Evolutionary conservation across 2,888 invertebrate genomes (phyloP).

Genomic region (Cephus runcator): DNA sequence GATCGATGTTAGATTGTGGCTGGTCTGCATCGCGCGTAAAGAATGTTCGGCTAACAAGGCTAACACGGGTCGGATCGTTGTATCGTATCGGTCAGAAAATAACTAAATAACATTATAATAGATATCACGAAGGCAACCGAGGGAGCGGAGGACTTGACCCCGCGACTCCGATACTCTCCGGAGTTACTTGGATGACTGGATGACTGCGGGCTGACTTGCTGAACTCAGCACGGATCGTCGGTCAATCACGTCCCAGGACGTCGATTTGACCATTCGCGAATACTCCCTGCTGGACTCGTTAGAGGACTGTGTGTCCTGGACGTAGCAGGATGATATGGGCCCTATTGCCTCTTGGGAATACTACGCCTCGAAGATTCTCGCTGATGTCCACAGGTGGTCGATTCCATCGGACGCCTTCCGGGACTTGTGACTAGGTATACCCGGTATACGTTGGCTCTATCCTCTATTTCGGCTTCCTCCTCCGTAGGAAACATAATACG

Average conservation of each 20-base stretch:
- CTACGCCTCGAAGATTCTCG: neutral
- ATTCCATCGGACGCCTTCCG: slow-evolving; percentile 6
- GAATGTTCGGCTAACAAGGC: slow-evolving; percentile 49
- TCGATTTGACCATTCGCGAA: neutral
- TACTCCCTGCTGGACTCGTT: neutral
- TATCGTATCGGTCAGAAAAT: slow-evolving; percentile 36
- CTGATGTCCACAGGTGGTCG: slow-evolving; percentile 30
- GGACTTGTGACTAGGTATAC: neutral
- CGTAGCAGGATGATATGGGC: neutral
- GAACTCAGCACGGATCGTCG: neutral
- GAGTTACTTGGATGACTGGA: neutral
- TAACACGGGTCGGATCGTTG: slow-evolving; percentile 37
- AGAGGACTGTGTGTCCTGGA: neutral
- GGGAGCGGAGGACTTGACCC: neutral
- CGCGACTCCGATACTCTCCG: neutral
- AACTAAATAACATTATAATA: slow-evolving; percentile 35
- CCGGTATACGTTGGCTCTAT: neutral
- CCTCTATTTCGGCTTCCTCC: slow-evolving; percentile 4
- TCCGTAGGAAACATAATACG: slow-evolving; percentile 42
- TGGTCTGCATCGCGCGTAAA: slow-evolving; percentile 33
- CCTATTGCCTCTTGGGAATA: neutral
- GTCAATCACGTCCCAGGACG: neutral
- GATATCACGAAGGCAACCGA: slow-evolving; percentile 33
- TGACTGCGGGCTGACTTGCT: neutral
- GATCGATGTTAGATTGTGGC: slow-evolving; percentile 25